A percentile compares a stretch with the other conserved stretches of the same genome.
phyloP scores from a whole-genome alignment of 1,140 invertebrate genomes.

The Halesus radiatus region DNA sequence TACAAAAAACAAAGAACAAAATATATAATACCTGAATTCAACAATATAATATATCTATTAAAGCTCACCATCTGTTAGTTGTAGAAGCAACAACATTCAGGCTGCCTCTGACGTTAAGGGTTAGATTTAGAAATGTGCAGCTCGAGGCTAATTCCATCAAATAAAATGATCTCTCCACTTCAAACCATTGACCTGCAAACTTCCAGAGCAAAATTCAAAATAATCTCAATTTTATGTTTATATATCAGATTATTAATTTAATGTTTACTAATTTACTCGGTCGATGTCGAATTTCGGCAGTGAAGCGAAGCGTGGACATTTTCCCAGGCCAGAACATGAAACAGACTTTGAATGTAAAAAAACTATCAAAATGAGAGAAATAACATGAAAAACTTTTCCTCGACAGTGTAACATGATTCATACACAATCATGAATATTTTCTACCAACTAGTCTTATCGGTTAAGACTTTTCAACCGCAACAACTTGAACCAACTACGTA shows the following conservation, averaged over 20 bases:
- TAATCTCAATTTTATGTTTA: too few species aligned
- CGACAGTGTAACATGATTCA: too few species aligned
- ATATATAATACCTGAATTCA: too few species aligned
- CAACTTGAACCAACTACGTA: too few species aligned
- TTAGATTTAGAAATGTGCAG: slow-evolving; percentile 75
- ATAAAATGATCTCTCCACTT: slow-evolving; percentile 80
- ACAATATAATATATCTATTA: not conserved
- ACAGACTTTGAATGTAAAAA: slow-evolving; percentile 1
- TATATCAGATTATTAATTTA: too few species aligned
- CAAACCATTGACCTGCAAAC: slow-evolving; percentile 80
- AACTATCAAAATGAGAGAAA: not conserved
- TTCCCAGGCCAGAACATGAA: slow-evolving; percentile 69
- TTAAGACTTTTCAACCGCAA: too few species aligned
- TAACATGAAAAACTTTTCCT: not conserved
- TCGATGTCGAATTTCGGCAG: slow-evolving; percentile 74
- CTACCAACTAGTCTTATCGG: too few species aligned
- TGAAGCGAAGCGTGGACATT: slow-evolving; percentile 73
- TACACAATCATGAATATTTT: too few species aligned
- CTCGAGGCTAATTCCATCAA: slow-evolving; percentile 76
- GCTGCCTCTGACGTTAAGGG: slow-evolving; percentile 67
- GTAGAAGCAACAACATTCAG: slow-evolving; percentile 73
- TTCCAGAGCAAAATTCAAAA: slow-evolving; percentile 60
- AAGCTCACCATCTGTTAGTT: slow-evolving; percentile 73
- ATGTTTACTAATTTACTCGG: slow-evolving; percentile 65
- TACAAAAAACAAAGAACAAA: too few species aligned